Percentiles rank a stretch among this genome's conserved stretches.
These are phyloP conservation scores for Phorcus lineatus DNA, from an alignment of 2,888 invertebrate species.

Conservation along the genomic window DNA sequence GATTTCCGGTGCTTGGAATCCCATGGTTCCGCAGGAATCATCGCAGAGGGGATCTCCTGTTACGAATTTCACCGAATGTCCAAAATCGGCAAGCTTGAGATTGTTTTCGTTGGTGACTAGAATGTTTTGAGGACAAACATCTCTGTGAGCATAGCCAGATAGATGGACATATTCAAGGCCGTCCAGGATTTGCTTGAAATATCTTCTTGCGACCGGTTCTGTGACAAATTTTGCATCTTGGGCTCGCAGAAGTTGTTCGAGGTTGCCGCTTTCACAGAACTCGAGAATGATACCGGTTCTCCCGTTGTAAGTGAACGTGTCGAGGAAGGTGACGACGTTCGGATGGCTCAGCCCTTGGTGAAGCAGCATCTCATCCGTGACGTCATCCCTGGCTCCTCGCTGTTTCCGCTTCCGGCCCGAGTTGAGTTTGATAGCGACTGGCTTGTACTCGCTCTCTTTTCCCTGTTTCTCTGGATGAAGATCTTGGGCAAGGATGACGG, in stretches of 20 bases:
- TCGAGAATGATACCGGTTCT: conserved; percentile 63
- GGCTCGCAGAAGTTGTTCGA: conserved; percentile 61
- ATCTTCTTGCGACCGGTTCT: conserved; percentile 62
- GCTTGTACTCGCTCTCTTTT: conserved; percentile 55
- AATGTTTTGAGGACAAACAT: conserved; percentile 67
- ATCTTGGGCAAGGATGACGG: conserved; percentile 64
- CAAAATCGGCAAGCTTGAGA: conserved; percentile 67
- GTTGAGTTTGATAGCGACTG: conserved; percentile 64
- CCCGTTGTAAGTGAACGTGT: conserved; percentile 57
- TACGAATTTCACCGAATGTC: conserved; percentile 56
- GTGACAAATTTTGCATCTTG: conserved; percentile 63
- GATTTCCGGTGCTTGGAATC: conserved; percentile 68
- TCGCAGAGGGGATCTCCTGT: conserved; percentile 53
- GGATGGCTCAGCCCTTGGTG: conserved; percentile 61
- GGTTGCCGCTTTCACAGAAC: conserved; percentile 67
- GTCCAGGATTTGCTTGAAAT: conserved; percentile 62
- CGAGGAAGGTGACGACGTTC: conserved; percentile 60
- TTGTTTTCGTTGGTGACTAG: conserved; percentile 61
- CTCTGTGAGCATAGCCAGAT: conserved; percentile 58
- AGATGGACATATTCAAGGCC: conserved; percentile 61
- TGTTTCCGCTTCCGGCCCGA: conserved; percentile 53
- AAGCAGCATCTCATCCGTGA: conserved; percentile 61
- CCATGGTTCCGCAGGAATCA: conserved; percentile 58
- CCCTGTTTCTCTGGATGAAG: conserved; percentile 44
- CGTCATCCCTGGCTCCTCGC: conserved; percentile 39